Base-by-base conservation (phyloP, 2,888 invertebrate species). In the Andrena bucephala region DNA sequence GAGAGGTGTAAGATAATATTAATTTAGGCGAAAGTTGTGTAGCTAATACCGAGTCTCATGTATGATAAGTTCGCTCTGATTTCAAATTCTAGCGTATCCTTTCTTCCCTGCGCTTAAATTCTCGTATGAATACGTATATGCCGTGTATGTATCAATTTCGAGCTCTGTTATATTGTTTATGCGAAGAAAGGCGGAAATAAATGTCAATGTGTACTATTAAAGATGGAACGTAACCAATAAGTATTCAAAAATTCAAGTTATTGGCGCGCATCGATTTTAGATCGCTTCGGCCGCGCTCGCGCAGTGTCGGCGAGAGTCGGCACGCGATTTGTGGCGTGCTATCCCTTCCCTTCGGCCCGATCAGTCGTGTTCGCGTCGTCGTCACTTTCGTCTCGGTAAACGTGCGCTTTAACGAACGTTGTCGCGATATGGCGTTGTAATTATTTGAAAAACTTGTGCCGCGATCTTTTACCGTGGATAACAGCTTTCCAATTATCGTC, bases 311-410 rank as follows among this genome's bases (percentile, higher is more conserved):
- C 2, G 20, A 10, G 1, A 29, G 3, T 81, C 81, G 81, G 81
- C 4, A 16, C 1, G 1, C 13, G 1, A 24, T 48, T 73, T 33
- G 33, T 65, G 13, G 16, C n/a, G 24, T 59, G 31, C 7, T 13
- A n/a, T 66, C 81, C 82, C 74, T 65, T 36, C 66, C 48, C 54
- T 79, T 33, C 24, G 20, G 5, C 42, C 42, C 8, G 3, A 31
- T 65, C 29, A 70, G 82, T 75, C 20, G 68, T 54, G 48, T 27
- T 81, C 75, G 81, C 66, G 82, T 70, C 48, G 68, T 29, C 29
- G 50, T 65, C 3, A 10, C 27, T 50, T 6, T 60, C 7, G 20
- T 13, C 20, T 31, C 24, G 5, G 2, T 60, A 7, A 2, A 5
- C 36, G 42, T n/a, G 10, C 62, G 72, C 7, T 42, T 2, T 2